Evolutionary conservation across 1,140 invertebrate species (phyloP), one percentile per base, ranked within the genome.

Genomic region (Lordiphosa clarofinis): DNA sequence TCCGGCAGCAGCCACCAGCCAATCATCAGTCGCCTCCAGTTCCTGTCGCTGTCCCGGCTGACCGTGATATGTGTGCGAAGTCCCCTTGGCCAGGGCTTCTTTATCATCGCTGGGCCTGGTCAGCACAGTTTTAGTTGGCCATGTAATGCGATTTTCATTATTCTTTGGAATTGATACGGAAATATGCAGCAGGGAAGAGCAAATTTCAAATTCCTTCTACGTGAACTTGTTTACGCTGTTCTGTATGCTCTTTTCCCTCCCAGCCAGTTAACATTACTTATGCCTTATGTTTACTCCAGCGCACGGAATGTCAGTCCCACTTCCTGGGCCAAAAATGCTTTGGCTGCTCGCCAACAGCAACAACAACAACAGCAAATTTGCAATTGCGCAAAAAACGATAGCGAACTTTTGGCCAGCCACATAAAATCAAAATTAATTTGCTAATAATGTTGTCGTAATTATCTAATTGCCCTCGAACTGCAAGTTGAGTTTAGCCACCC

Each of bases 391-490:
- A 36, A 50, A 24, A 10, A 43, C 39, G 5, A 6, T 28, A 7
- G 24, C 6, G 24, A 28, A 36, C 31, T 63, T 56, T 49, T 40
- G 1, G 63, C 61, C 33, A 15, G 61, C 44, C 39, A 53, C 68
- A 71, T 64, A 64, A 71, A 71, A 71, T 71, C 68, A 71, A 71
- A 71, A 64, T 70, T 71, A 71, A 71, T 71, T 71, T 71, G 68
- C 68, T 70, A 71, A 71, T 71, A 71, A 71, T 71, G 67, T 64
- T 71, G 66, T 63, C 53, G 68, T 71, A 71, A 71, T 71, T 71
- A 71, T 63, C 68, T 71, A 71, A 71, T 71, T 71, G 67, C 42
- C 66, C 42, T 11, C 13, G 40, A 42, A 54, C 48, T 40, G 5
- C 47, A 28, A 1, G 53, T 11, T 38, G 21, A 21, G 21, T 4